Percentiles rank a stretch among this genome's conserved stretches.
Evolutionary conservation across 2,113 vertebrate genomes (phyloP).

Genomic region (Pygoscelis antarcticus): DNA sequence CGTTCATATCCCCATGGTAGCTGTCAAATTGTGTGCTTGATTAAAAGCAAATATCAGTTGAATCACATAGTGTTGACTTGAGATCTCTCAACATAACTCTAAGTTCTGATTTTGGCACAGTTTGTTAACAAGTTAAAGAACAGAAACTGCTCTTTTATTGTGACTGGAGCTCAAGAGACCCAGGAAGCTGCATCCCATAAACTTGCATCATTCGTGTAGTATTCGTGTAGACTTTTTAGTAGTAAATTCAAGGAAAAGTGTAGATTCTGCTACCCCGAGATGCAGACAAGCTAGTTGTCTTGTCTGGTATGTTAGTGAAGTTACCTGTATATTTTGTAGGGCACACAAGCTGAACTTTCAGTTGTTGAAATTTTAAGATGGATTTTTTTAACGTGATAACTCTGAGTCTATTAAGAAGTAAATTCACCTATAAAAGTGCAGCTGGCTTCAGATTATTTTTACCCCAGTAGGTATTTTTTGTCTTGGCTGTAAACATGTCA

Average conservation of each 20-base stretch:
- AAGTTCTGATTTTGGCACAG: background rate
- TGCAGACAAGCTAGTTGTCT: background rate
- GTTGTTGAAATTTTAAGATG: background rate
- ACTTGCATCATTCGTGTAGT: background rate
- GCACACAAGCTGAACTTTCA: background rate
- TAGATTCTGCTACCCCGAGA: background rate
- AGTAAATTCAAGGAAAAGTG: background rate
- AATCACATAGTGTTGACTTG: background rate
- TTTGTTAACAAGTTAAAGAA: background rate
- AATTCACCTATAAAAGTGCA: background rate
- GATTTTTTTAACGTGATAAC: background rate
- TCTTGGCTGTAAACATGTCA: background rate
- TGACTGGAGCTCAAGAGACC: background rate
- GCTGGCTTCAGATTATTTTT: background rate
- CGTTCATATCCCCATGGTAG: background rate
- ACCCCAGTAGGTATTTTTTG: background rate
- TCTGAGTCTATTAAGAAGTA: background rate
- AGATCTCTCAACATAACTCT: background rate
- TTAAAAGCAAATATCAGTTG: background rate
- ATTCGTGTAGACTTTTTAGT: background rate
- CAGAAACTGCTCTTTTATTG: background rate
- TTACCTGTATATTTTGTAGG: background rate
- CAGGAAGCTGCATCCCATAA: background rate
- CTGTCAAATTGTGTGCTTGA: background rate
- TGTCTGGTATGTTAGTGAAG: background rate